Evolutionary conservation across 2,797 vertebrate genomes (phyloP), one percentile per base, ranked within the genome.

Genomic region (Orestias chungarensis): DNA sequence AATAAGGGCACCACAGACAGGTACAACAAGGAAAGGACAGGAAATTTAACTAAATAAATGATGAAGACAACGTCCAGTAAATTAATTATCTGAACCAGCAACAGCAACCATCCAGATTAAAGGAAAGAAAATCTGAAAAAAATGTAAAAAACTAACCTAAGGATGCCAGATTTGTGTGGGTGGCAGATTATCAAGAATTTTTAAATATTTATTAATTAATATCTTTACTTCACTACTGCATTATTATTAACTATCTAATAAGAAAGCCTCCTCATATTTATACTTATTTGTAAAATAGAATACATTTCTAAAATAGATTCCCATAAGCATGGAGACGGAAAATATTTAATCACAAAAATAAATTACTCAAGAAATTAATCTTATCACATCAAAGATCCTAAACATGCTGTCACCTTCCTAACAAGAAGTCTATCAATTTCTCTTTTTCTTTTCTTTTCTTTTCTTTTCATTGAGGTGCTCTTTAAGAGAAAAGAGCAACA

Each of bases 401-500:
- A 44, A 31, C 18, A 9, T 57, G 17, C 5, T 33, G 31, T 59
- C 55, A 59, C 29, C n/a, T 52, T 0, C 62, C n/a, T 38, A 33
- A 67, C 17, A 20, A 67, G 27, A 72, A 69, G 71, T 69, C 42
- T 54, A 74, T 66, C 61, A 62, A 66, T 76, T 81, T 33, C 4
- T 42, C 31, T 33, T 38, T 12, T 40, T 14, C 33, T n/a, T 12
- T 6, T 31, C 1, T 59, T 59, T 2, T 11, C 4, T 31, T 7
- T 31, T 70, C 67, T 40, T 49, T 81, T 72, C 61, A 68, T 44
- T 55, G n/a, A 82, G 67, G 69, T 85, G 79, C 84, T 77, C 82
- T 86, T 87, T 84, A 73, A 86, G 74, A 76, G 78, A 75, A 85
- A 73, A 84, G 76, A 80, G 75, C 82, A 81, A 81, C 70, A 82